Conservation (phyloP, 2,888 invertebrate species). For the Tubulanus polymorphus region DNA sequence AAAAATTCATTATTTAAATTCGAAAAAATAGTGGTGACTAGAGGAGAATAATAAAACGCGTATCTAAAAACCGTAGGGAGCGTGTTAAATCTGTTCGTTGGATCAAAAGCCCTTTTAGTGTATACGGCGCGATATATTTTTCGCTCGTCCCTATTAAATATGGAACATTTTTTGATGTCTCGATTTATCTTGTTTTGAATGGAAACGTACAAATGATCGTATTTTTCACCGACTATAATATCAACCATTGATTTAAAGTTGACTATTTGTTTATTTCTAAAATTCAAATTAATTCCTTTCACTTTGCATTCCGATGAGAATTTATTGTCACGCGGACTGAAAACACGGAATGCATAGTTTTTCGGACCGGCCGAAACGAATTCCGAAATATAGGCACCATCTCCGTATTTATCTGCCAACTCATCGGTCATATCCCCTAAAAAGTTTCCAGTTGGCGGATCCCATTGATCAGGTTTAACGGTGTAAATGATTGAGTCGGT, state of each 20-base stretch:
- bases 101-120: too few relatives aligned
- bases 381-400: background rate
- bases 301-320: background rate
- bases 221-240: too few relatives aligned
- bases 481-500: conserved; percentile 42
- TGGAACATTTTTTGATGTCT: too few relatives aligned
- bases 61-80: too few relatives aligned
- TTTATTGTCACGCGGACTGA: background rate
- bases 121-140: too few relatives aligned
- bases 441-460: conserved; percentile 27
- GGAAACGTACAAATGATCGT: too few relatives aligned
- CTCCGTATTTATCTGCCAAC: conserved; percentile 19
- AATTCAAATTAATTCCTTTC: background rate
- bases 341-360: background rate
- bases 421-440: conserved; percentile 45
- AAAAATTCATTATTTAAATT: too few relatives aligned
- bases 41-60: too few relatives aligned
- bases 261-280: background rate
- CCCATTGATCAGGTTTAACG: background rate
- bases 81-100: too few relatives aligned
- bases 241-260: background rate
- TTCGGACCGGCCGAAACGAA: background rate
- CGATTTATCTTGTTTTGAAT: too few relatives aligned
- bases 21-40: too few relatives aligned
- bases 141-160: too few relatives aligned